phyloP scores from a whole-genome alignment of 2,113 vertebrate genomes.

The Phylloscopus whistleri region DNA sequence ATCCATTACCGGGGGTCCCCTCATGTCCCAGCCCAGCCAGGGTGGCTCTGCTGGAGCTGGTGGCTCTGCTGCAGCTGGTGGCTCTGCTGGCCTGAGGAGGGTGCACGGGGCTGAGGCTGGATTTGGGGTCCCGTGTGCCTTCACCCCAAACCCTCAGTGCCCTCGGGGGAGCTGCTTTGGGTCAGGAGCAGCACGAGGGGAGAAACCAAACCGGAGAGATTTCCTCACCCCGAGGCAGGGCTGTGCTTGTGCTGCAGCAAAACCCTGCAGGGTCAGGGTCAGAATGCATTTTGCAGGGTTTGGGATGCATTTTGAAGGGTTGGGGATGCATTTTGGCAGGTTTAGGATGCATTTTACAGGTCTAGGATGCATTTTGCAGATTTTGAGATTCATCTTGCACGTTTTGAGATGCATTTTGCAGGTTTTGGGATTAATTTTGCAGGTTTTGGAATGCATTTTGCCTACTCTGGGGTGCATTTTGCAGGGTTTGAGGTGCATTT shows the following conservation, averaged over 20 bases:
- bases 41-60: too few relatives aligned
- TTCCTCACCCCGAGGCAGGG: not conserved
- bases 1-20: too few relatives aligned
- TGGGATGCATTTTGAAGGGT: not conserved
- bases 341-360: not conserved
- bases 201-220: not conserved
- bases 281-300: not conserved
- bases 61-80: too few relatives aligned
- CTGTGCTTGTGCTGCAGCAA: not conserved
- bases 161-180: not conserved
- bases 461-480: fast-evolving
- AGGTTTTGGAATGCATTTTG: too few relatives aligned
- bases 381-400: not conserved
- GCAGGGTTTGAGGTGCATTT: too few relatives aligned
- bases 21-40: too few relatives aligned
- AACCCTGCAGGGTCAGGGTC: not conserved
- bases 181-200: not conserved
- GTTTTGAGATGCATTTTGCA: not conserved
- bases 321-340: not conserved
- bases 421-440: not conserved
- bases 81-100: too few relatives aligned
- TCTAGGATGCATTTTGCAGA: too few relatives aligned
- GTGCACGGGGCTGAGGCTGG: too few relatives aligned
- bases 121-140: not conserved
- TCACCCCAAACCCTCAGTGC: not conserved